phyloP scores from a whole-genome alignment of 2,113 vertebrate genomes.

The Ptychochromis oligacanthus region DNA sequence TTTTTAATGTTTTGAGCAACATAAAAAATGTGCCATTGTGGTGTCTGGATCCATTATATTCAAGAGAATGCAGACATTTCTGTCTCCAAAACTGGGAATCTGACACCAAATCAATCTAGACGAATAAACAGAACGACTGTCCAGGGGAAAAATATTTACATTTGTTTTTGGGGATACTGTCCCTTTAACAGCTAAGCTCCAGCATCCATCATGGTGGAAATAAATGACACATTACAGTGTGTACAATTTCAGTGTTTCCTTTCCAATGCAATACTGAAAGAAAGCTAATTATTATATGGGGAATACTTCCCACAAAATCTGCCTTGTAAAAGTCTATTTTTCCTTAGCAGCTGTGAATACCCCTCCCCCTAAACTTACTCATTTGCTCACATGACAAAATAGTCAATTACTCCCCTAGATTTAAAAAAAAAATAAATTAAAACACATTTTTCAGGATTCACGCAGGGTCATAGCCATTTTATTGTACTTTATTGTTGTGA shows the following conservation, averaged over 20 bases:
- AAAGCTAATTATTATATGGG: constrained; percentile 6
- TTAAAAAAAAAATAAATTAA: neutral
- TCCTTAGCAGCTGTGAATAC: neutral
- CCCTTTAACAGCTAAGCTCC: neutral
- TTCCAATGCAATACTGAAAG: neutral
- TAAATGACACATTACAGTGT: neutral
- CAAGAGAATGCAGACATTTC: neutral
- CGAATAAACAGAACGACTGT: neutral
- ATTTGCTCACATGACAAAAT: constrained; percentile 8
- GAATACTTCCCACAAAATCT: constrained; percentile 1
- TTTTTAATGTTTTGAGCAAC: neutral
- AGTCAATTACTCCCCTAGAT: neutral
- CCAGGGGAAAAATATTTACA: neutral
- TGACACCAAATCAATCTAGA: neutral
- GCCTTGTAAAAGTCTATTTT: constrained; percentile 1
- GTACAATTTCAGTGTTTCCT: neutral
- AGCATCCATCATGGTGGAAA: neutral
- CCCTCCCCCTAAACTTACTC: neutral
- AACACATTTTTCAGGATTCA: neutral
- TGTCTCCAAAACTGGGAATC: neutral
- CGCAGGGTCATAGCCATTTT: neutral
- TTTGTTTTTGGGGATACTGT: neutral
- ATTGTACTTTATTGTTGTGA: neutral
- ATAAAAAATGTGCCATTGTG: neutral
- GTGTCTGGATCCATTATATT: neutral